Conservation (phyloP, 2,888 invertebrate genomes). For the Subacronicta megacephala region DNA sequence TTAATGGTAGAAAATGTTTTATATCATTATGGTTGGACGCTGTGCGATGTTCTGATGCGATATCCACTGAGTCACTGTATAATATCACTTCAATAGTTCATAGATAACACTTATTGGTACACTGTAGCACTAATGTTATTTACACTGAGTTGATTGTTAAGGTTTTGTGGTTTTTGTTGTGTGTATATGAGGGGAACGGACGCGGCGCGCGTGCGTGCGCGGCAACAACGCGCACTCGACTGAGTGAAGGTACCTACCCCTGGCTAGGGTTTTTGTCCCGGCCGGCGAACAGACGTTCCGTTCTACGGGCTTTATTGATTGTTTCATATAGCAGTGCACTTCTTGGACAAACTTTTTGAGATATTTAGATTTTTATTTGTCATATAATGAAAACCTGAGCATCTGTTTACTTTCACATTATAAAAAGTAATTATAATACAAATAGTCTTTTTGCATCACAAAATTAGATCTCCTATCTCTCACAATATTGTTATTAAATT, state of each 20-base stretch:
- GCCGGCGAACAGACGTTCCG: conserved; percentile 80
- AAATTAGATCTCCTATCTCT: too few species aligned
- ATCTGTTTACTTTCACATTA: not conserved
- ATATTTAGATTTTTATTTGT: too few species aligned
- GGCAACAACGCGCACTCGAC: conserved; percentile 75
- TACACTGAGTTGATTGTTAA: conserved; percentile 62
- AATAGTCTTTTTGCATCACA: too few species aligned
- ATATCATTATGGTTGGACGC: conserved; percentile 80
- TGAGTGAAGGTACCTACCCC: conserved; percentile 75
- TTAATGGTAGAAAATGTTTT: conserved; percentile 86
- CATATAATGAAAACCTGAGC: not conserved
- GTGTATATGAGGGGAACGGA: conserved; percentile 63
- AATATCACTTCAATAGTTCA: conserved; percentile 54
- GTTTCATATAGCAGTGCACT: conserved; percentile 6
- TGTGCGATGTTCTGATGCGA: conserved; percentile 64
- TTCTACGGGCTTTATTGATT: conserved; percentile 67
- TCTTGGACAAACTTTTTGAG: not conserved
- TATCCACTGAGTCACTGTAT: conserved; percentile 57
- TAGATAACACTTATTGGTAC: conserved; percentile 55
- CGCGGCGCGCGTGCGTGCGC: conserved; percentile 65
- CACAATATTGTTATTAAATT: too few species aligned
- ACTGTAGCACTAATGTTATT: conserved; percentile 66
- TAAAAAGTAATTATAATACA: too few species aligned
- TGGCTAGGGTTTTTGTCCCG: conserved; percentile 83
- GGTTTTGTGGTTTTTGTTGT: conserved; percentile 79